Percentiles rank a stretch among this genome's conserved stretches.
These are phyloP conservation scores for Erythrocebus patas DNA, from an alignment of 2,113 vertebrate species.

Conservation along the genomic window DNA sequence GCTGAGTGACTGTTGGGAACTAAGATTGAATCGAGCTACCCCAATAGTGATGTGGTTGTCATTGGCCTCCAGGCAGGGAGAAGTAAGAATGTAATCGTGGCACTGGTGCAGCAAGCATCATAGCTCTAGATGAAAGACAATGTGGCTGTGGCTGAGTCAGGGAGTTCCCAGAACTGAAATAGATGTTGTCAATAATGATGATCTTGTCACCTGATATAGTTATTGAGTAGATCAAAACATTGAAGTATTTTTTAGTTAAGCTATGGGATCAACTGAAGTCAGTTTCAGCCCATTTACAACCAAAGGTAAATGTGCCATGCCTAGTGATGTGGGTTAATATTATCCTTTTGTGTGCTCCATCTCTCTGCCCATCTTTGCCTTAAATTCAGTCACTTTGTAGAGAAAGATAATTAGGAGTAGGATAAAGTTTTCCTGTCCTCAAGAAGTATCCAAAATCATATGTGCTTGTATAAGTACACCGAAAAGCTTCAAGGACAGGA, in stretches of 20 bases:
- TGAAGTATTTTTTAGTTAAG: not conserved
- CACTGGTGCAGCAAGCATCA: not conserved
- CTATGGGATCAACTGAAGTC: not conserved
- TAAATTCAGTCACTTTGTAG: not conserved
- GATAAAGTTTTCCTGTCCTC: not conserved
- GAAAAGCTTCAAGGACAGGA: not conserved
- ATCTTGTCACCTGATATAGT: not conserved
- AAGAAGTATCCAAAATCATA: not conserved
- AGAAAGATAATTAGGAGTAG: not conserved
- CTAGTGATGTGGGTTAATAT: not conserved
- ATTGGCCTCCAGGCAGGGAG: not conserved
- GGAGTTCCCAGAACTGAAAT: not conserved
- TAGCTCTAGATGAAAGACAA: not conserved
- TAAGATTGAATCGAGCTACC: not conserved
- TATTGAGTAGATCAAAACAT: not conserved
- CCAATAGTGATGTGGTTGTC: not conserved
- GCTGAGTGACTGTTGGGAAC: not conserved
- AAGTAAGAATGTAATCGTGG: not conserved
- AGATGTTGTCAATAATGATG: not conserved
- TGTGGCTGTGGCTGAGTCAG: not conserved
- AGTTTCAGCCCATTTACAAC: not conserved
- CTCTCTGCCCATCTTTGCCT: not conserved
- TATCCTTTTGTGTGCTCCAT: not conserved
- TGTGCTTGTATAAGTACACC: not conserved
- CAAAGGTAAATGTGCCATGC: not conserved